These are phyloP conservation scores for Grus americana DNA, from an alignment of 2,113 vertebrate genomes.

Conservation along the genomic window DNA sequence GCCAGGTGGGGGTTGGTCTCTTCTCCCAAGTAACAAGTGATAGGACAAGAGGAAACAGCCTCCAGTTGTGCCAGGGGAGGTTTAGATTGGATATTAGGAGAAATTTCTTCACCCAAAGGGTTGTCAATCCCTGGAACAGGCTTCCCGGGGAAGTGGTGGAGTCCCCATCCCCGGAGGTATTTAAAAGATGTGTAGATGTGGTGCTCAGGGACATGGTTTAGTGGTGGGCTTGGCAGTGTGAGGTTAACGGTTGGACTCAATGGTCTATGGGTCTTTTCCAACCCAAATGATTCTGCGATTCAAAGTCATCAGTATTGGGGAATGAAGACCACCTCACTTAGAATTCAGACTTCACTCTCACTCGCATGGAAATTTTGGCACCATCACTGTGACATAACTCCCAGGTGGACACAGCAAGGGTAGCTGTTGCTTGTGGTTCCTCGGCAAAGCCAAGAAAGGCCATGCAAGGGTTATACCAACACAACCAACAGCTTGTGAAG, in stretches of 20 bases:
- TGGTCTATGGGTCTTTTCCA: background rate
- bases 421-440: background rate
- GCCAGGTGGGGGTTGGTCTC: fast-evolving
- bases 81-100: background rate
- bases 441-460: background rate
- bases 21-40: background rate
- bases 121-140: background rate
- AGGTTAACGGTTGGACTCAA: fast-evolving
- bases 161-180: background rate
- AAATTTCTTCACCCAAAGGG: fast-evolving
- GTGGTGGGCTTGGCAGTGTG: background rate
- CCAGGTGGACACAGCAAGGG: background rate
- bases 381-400: background rate
- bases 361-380: background rate
- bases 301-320: fast-evolving
- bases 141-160: background rate
- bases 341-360: background rate
- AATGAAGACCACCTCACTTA: background rate
- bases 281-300: background rate
- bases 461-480: background rate
- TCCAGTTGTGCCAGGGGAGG: background rate
- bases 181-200: fast-evolving
- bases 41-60: fast-evolving
- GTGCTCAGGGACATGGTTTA: background rate
- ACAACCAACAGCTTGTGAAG: background rate